Base-by-base conservation (phyloP, 2,113 vertebrate genomes). In the Manacus vitellinus region DNA sequence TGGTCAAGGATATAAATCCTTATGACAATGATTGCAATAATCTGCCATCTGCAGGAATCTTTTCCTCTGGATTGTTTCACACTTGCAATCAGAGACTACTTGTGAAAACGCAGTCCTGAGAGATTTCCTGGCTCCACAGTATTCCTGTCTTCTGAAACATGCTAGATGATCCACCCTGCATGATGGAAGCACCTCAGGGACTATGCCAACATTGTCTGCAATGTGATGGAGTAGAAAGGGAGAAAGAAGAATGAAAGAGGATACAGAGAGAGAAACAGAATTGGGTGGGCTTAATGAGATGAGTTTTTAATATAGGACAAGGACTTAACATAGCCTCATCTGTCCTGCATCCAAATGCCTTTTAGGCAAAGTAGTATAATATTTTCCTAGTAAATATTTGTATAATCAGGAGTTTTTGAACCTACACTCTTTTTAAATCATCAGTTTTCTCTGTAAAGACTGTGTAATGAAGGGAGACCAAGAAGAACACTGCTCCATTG, bases 401-500 rank as follows among this genome's bases (percentile, higher is more conserved):
- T 92, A 75, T 94, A 63, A 91, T 78, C 30, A 59, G n/a, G 55
- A 87, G 91, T 95, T 96, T 75, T 74, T 81, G 68, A 87, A 78
- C 74, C 51, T 81, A 68, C 52, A 54, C 27, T 63, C 65, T 75
- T 92, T 91, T 94, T 21, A 81, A 82, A 47, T 78, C 35, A 87
- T 65, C 16, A 31, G 10, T 89, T 96, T 86, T 81, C 70, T 87
- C 84, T 91, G 61, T 89, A 44, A 96, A 78, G 47, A 31, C 61
- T 81, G 55, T 77, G 79, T 81, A 86, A 91, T 78, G 89, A 89
- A 87, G 87, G 28, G 61, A 96, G 66, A 66, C 81, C 81, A 85
- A 70, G 86, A 92, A 88, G 74, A 97, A 94, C 89, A 96, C 94
- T 93, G 74, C 77, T 96, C 84, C 87, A 91, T 93, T 96, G 96